Conservation (phyloP, 2,888 invertebrate genomes). For the Melikaiella ostensackeni region DNA sequence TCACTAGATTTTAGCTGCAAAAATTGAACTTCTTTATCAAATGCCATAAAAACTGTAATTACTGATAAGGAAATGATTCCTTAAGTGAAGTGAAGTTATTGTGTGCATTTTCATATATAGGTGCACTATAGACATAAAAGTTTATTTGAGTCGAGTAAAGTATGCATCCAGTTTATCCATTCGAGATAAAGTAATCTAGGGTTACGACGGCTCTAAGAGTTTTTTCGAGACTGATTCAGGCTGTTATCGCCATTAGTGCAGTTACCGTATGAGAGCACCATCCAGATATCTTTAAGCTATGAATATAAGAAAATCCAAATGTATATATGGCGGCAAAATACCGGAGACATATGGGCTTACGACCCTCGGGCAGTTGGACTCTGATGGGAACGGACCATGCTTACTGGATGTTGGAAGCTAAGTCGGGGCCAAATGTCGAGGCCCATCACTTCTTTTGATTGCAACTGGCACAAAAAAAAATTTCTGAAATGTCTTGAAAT, state of each 20-base stretch:
- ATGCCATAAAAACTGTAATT: background rate
- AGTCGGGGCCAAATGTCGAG: no score
- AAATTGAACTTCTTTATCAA: background rate
- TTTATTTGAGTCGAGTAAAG: slow-evolving; percentile 23
- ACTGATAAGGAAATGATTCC: slow-evolving; percentile 7
- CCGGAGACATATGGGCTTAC: slow-evolving; percentile 70
- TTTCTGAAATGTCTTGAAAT: no score
- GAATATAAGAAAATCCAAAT: slow-evolving; percentile 43
- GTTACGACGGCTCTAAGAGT: slow-evolving; percentile 23
- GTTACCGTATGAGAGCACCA: slow-evolving; percentile 9
- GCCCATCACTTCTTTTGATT: no score
- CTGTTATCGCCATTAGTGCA: slow-evolving; percentile 25
- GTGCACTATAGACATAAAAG: slow-evolving; percentile 8
- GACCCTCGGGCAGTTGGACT: slow-evolving; percentile 60
- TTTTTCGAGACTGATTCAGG: slow-evolving; percentile 17
- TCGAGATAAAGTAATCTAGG: slow-evolving; percentile 32
- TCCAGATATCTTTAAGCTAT: slow-evolving; percentile 12
- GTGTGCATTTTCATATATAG: slow-evolving; percentile 4
- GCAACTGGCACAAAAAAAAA: no score
- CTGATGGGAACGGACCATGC: slow-evolving; percentile 51
- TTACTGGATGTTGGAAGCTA: slow-evolving; percentile 22
- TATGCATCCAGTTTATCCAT: slow-evolving; percentile 15
- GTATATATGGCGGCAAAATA: slow-evolving; percentile 60
- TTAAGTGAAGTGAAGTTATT: background rate
- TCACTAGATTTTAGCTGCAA: background rate